A percentile compares a stretch with the other conserved stretches of the same genome.
Evolutionary conservation across 2,797 vertebrate species (phyloP).

Genomic region (Alcedo quadribrachys): DNA sequence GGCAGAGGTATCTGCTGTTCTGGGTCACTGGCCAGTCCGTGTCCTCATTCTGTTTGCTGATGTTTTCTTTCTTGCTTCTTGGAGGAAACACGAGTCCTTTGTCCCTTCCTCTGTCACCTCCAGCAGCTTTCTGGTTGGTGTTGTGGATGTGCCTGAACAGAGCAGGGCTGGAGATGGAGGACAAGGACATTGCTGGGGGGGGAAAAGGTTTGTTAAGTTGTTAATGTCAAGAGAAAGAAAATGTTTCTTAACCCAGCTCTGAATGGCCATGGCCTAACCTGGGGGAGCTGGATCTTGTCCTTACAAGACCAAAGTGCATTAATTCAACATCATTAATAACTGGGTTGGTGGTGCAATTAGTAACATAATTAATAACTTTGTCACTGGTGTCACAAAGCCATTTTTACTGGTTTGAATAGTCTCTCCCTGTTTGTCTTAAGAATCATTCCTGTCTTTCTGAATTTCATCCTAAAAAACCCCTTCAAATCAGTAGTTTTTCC

Average conservation of each 20-base stretch:
- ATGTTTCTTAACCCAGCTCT: background rate
- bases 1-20: fast-evolving
- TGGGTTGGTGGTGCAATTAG: background rate
- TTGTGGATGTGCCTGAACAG: background rate
- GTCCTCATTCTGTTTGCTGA: background rate
- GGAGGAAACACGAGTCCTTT: background rate
- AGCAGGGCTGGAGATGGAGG: background rate
- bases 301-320: background rate
- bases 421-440: background rate
- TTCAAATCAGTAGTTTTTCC: background rate
- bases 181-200: background rate
- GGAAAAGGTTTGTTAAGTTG: background rate
- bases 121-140: fast-evolving
- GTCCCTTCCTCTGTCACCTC: background rate
- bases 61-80: background rate
- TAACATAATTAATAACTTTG: background rate
- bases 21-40: fast-evolving
- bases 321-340: background rate
- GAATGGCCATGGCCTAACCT: background rate
- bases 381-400: background rate
- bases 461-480: background rate
- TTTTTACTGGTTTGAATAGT: background rate
- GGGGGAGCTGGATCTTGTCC: fast-evolving
- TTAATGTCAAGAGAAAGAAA: background rate
- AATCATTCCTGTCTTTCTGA: background rate